Evolutionary conservation across 2,888 invertebrate species (phyloP).

Genomic region (Frankliniella intonsa): DNA sequence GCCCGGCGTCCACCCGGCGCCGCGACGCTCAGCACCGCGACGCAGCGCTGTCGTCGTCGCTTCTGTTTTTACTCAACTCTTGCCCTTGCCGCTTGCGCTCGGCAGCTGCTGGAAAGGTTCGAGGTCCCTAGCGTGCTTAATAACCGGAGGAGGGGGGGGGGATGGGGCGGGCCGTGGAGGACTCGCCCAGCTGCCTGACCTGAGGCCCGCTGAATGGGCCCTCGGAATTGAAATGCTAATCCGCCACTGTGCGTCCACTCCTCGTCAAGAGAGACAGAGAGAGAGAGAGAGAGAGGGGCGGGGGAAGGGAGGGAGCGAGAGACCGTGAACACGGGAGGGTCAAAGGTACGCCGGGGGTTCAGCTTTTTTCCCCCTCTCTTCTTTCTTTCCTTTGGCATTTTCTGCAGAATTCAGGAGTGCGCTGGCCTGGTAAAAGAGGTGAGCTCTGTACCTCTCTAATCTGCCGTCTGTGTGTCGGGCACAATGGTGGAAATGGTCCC

Average conservation of each 20-base stretch:
- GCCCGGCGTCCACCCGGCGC: too few species aligned
- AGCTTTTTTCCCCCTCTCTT: neutral
- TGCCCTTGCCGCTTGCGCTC: too few species aligned
- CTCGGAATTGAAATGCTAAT: constrained; percentile 20
- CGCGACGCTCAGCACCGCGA: too few species aligned
- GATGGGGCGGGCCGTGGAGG: neutral
- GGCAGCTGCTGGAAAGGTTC: too few species aligned
- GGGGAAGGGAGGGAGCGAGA: too few species aligned
- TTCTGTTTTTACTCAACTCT: too few species aligned
- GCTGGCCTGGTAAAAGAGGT: neutral
- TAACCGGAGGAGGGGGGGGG: neutral
- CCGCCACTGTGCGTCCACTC: neutral
- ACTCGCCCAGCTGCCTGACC: neutral
- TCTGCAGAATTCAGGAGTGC: neutral
- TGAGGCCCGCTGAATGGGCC: too few species aligned
- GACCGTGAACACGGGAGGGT: neutral
- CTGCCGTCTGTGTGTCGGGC: neutral
- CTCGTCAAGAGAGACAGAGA: neutral
- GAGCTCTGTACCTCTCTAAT: neutral
- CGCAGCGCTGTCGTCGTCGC: too few species aligned
- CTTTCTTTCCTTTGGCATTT: neutral
- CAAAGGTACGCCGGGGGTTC: neutral
- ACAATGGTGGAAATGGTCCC: neutral
- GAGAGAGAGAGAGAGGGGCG: too few species aligned
- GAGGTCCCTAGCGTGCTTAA: neutral